phyloP scores from a whole-genome alignment of 92 coral and sea anemone genomes.

The Epizoanthus stellaris region DNA sequence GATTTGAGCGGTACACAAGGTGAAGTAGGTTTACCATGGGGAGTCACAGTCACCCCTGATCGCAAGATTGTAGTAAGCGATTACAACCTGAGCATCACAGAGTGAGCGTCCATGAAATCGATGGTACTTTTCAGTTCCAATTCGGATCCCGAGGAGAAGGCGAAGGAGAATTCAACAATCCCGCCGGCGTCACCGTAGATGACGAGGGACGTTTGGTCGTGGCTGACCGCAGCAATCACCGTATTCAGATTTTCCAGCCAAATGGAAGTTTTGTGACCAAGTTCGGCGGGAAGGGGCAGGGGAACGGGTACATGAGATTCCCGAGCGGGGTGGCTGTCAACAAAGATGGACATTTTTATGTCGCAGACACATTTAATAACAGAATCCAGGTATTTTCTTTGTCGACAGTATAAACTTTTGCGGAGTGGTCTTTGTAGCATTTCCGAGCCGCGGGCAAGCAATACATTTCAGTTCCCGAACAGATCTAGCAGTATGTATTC shows the following conservation, averaged over 20 bases:
- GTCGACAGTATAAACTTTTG: constrained; percentile 59
- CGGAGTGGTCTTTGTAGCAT: too few species aligned
- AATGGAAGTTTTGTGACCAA: constrained; percentile 78
- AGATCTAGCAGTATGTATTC: too few species aligned
- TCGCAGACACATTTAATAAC: constrained; percentile 83
- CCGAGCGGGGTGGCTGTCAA: constrained; percentile 87
- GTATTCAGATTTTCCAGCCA: constrained; percentile 84
- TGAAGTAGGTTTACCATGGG: constrained; percentile 79
- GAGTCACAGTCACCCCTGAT: constrained; percentile 60
- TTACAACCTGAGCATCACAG: constrained; percentile 73
- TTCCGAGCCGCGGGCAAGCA: too few species aligned
- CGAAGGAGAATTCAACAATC: constrained; percentile 79
- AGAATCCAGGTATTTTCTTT: constrained; percentile 81
- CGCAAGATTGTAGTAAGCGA: constrained; percentile 74
- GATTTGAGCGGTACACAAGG: constrained; percentile 12
- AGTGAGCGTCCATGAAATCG: constrained; percentile 61
- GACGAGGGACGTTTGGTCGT: constrained; percentile 75
- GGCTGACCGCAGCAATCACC: constrained; percentile 83
- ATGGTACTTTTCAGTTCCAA: constrained; percentile 61
- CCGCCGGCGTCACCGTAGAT: constrained; percentile 85
- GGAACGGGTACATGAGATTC: constrained; percentile 77
- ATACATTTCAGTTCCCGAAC: too few species aligned
- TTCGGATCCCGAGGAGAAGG: constrained; percentile 79
- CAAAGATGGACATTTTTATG: constrained; percentile 71
- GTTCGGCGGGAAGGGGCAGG: constrained; percentile 85